phyloP scores from a whole-genome alignment of 2,113 vertebrate genomes.

The Fregetta grallaria region DNA sequence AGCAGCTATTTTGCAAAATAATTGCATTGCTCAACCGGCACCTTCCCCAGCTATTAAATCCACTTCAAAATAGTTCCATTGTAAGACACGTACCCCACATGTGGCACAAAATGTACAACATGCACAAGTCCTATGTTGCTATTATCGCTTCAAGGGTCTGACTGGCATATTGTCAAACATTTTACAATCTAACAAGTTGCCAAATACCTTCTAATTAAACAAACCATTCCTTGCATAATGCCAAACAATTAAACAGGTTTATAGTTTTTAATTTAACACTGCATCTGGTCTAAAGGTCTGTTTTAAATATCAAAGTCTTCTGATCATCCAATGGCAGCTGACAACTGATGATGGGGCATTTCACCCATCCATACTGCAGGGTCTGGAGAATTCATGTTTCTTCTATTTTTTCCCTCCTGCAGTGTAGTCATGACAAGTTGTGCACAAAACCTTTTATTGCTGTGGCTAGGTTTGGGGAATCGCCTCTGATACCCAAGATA shows the following conservation, averaged over 20 bases:
- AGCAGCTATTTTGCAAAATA: not conserved
- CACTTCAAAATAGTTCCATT: not conserved
- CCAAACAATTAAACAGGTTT: conserved; percentile 43
- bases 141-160: not conserved
- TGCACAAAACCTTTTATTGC: not conserved
- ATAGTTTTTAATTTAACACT: conserved; percentile 8
- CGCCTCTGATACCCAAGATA: not conserved
- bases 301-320: conserved; percentile 35
- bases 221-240: conserved; percentile 1
- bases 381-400: not conserved
- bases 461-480: not conserved
- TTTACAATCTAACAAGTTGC: conserved; percentile 28
- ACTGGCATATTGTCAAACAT: conserved; percentile 52
- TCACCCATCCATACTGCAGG: not conserved
- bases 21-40: not conserved
- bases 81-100: not conserved
- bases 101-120: not conserved
- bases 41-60: not conserved
- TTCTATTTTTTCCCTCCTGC: not conserved
- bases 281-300: conserved; percentile 37
- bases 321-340: conserved; percentile 20
- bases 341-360: not conserved
- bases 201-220: conserved; percentile 61
- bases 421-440: not conserved
- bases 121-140: not conserved